Evolutionary conservation across 1,140 invertebrate genomes (phyloP).

Genomic region (Caenorhabditis latens): DNA sequence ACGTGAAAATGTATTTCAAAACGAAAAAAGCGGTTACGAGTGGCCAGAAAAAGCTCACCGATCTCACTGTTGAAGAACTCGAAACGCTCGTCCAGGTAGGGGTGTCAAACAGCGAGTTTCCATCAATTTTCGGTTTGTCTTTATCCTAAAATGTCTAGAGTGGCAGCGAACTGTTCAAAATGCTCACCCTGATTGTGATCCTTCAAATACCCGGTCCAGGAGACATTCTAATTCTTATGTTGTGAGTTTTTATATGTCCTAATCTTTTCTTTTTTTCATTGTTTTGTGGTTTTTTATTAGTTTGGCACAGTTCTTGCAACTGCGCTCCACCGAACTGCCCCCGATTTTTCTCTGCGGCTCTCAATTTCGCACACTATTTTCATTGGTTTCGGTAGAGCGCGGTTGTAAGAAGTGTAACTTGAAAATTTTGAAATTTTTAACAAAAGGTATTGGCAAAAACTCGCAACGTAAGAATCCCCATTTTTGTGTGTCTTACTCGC

Average conservation of each 20-base stretch:
- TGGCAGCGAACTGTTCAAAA: constrained; percentile 60
- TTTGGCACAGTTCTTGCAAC: no score
- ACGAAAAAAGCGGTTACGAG: constrained; percentile 59
- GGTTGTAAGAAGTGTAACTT: neutral
- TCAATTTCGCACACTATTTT: no score
- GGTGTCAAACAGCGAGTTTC: no score
- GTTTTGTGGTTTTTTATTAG: neutral
- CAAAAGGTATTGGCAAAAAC: constrained; percentile 12
- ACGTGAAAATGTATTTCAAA: constrained; percentile 68
- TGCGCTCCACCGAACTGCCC: no score
- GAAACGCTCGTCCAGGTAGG: constrained; percentile 68
- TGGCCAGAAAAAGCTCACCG: constrained; percentile 62
- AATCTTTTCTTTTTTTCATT: constrained; percentile 25
- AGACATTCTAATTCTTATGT: constrained; percentile 62
- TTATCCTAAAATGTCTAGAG: constrained; percentile 30
- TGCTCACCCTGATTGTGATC: constrained; percentile 61
- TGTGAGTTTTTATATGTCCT: constrained; percentile 61
- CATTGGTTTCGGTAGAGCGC: no score
- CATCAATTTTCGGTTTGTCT: no score
- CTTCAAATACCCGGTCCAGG: constrained; percentile 64
- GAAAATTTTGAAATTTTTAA: neutral
- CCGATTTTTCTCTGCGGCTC: no score
- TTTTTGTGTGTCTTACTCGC: no score
- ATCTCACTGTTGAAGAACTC: constrained; percentile 67
- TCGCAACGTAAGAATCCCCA: constrained; percentile 36